Percentiles rank a stretch among this genome's conserved stretches.
Conservation (phyloP, 2,888 invertebrate genomes). For the Andrena dorsata region DNA sequence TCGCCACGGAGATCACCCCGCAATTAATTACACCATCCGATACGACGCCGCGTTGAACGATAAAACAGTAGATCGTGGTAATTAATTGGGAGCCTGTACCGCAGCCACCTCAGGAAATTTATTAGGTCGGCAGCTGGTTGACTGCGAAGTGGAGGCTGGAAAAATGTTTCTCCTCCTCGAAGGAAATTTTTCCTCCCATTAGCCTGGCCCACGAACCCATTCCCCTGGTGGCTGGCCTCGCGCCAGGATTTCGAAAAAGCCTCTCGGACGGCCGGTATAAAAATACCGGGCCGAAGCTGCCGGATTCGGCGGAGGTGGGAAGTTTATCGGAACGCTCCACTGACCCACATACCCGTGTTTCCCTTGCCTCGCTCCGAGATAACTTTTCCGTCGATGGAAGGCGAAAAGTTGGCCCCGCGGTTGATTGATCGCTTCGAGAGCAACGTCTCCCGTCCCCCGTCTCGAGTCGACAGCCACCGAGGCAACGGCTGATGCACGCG, state of each 20-base stretch:
- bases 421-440: conserved; percentile 42
- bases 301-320: conserved; percentile 16
- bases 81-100: conserved; percentile 68
- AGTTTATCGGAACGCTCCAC: conserved; percentile 45
- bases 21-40: conserved; percentile 63
- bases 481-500: background rate
- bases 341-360: conserved; percentile 46
- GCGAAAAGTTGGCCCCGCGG: conserved; percentile 4
- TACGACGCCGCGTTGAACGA: conserved; percentile 56
- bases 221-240: conserved; percentile 8
- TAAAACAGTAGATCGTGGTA: conserved; percentile 71
- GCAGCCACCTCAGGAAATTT: conserved; percentile 53
- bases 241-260: conserved; percentile 43
- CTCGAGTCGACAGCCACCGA: conserved; percentile 2
- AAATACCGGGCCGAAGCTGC: conserved; percentile 33
- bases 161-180: conserved; percentile 41
- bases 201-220: conserved; percentile 44
- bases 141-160: background rate
- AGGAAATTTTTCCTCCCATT: conserved; percentile 60
- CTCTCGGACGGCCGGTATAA: conserved; percentile 20
- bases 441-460: background rate
- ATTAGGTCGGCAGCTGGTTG: conserved; percentile 33
- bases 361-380: conserved; percentile 15
- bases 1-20: conserved; percentile 11
- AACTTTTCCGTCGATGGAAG: background rate